Conservation (phyloP, 2,797 vertebrate species). For the Premnoplex brunnescens region DNA sequence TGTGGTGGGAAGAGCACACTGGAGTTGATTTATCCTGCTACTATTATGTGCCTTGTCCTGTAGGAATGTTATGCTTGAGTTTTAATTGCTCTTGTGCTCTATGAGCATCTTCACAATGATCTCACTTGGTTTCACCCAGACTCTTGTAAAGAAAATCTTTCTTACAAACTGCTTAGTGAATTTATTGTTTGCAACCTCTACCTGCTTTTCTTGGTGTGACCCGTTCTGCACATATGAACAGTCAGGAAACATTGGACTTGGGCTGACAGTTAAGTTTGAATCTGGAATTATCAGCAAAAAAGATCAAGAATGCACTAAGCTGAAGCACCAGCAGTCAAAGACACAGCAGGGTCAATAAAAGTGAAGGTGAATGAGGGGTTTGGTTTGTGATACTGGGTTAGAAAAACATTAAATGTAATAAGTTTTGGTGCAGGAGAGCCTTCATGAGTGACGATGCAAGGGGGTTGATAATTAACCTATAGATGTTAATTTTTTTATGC, state of each 20-base stretch:
- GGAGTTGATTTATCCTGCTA: accelerated
- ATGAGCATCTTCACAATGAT: not conserved
- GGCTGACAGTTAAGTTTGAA: not conserved
- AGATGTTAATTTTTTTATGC: not conserved
- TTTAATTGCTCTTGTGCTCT: not conserved
- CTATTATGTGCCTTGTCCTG: accelerated
- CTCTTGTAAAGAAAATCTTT: not conserved
- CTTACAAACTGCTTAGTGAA: not conserved
- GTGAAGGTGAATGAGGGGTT: not conserved
- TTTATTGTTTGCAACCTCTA: not conserved
- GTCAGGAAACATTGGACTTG: not conserved
- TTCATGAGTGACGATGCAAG: not conserved
- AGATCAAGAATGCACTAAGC: not conserved
- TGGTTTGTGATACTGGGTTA: not conserved
- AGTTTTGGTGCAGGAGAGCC: not conserved
- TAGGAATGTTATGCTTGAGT: not conserved
- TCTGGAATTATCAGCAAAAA: not conserved
- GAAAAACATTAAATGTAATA: not conserved
- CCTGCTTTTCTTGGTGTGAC: not conserved
- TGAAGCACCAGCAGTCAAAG: not conserved
- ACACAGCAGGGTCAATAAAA: not conserved
- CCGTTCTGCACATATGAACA: accelerated
- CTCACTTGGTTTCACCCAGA: not conserved
- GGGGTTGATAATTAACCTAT: not conserved
- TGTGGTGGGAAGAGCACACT: not conserved